Evolutionary conservation across 2,888 invertebrate species (phyloP), one percentile per base, ranked within the genome.

Genomic region (Ennomos quercinarius): DNA sequence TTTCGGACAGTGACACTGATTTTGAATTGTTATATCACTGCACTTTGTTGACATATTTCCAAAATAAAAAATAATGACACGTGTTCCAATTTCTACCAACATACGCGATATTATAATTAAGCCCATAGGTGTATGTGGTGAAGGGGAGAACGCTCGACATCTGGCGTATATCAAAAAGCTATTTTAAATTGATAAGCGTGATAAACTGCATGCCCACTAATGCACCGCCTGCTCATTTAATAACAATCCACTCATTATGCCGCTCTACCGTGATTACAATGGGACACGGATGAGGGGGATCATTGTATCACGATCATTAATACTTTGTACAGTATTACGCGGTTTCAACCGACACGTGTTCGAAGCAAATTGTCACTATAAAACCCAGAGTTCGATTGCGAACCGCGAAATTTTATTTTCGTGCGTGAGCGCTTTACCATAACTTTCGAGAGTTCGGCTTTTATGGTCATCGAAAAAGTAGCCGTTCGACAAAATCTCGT

Each of bases 171-270:
- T 87, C 84, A 87, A 81, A 85, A 87, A 80, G 82, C 77, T 81
- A 85, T 88, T 86, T 80, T 73, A 84, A 83, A 77, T 67, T 88
- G 90, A 91, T 90, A 87, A 86, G 81, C 84, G 79, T 83, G 89
- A 89, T 89, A 88, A 85, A 76, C 77, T 74, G 77, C 80, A 75
- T 77, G 78, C 77, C 74, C 80, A 77, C 81, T 83, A 86, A 87
- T 85, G 83, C 82, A 82, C 83, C 84, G 87, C 87, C 84, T 84
- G 71, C 78, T 77, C 80, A 83, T 89, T 86, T 84, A 87, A 89
- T 84, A 86, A 83, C 84, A 87, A 82, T 83, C 66, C 79, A 82
- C 78, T 80, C 80, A 86, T 88, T 87, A 88, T 78, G 73, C 76
- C 63, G 78, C 78, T 27, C 27, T 27, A 75, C 76, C 65, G 77